Evolutionary conservation across 1,140 invertebrate genomes (phyloP), one percentile per base, ranked within the genome.

Genomic region (Acromyrmex charruanus): DNA sequence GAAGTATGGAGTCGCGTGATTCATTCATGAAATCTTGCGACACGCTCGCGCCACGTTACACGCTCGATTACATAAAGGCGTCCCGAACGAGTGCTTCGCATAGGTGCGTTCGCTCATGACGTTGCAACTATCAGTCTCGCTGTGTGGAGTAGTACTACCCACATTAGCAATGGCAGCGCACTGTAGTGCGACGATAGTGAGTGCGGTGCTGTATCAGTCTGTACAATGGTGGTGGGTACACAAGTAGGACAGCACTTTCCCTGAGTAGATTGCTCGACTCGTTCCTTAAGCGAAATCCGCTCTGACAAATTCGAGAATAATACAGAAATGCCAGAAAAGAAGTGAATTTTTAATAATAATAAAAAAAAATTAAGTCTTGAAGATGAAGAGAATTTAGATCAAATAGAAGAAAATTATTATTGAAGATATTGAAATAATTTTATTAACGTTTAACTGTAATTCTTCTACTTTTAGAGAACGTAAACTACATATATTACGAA

Each of bases 211-310:
- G 79, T 63, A 44, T 80, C 77, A n/a, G 53, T 82, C 66, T 49
- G n/a, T 59, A 49, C 68, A n/a, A 75, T 28, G 58, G 59, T 84
- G 59, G 55, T 84, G 55, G 59, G 51, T 61, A 82, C 61, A 25
- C 87, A 88, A 88, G 87, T 88, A 88, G 87, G 82, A 88, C 87
- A 88, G 63, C 82, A 88, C 87, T 88, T 88, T 88, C 87, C 87
- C 87, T 85, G 80, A 53, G 44, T 53, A 68, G 86, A 84, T 82
- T 85, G 59, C 61, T 81, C 77, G 85, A 31, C 74, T 79, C 44
- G 75, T 85, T 85, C 74, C 35, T 85, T 68, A 74, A 84, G 80
- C 39, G 58, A 49, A 35, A 84, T 84, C 21, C 39, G 80, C 39
- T 61, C 68, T 28, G 68, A 58, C 53, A 72, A 61, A 74, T 53